These are phyloP conservation scores for Melanotaenia nigrans DNA, from an alignment of 2,797 vertebrate genomes.

Conservation along the genomic window DNA sequence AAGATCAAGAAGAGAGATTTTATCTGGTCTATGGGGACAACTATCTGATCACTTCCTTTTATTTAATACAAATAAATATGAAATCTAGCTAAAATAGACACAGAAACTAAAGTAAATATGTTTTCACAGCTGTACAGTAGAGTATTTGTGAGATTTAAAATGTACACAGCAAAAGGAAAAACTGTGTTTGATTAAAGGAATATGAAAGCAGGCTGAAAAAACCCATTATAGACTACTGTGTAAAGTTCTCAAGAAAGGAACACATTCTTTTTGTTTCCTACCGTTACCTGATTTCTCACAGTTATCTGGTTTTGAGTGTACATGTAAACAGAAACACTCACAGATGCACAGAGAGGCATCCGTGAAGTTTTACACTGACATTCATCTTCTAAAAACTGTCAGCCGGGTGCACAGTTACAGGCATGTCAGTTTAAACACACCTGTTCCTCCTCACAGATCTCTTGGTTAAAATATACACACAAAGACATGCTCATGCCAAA, in stretches of 20 bases:
- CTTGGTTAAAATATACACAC: constrained; percentile 31
- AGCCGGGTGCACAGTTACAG: constrained; percentile 27
- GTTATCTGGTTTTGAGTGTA: constrained; percentile 7
- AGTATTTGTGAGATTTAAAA: constrained; percentile 13
- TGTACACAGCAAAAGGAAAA: constrained; percentile 3
- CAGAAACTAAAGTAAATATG: constrained; percentile 7
- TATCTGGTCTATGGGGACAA: constrained; percentile 1
- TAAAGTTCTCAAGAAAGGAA: constrained; percentile 34
- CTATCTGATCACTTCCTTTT: constrained; percentile 1
- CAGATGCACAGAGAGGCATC: constrained; percentile 9
- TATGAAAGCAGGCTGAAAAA: constrained; percentile 26
- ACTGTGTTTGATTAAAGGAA: constrained; percentile 15
- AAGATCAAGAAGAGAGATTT: not conserved
- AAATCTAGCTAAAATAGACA: constrained; percentile 10
- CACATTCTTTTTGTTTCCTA: constrained; percentile 31
- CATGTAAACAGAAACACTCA: constrained; percentile 16
- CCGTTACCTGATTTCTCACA: constrained; percentile 29
- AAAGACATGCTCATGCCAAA: constrained; percentile 1
- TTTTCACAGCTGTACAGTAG: constrained; percentile 9
- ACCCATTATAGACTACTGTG: constrained; percentile 27
- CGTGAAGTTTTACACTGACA: constrained; percentile 10
- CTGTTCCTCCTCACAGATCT: constrained; percentile 40
- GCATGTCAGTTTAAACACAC: constrained; percentile 37
- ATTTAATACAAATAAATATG: constrained; percentile 32
- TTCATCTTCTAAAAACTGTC: constrained; percentile 33